Evolutionary conservation across 2,888 invertebrate genomes (phyloP).

Genomic region (Drosophila buzzatii): DNA sequence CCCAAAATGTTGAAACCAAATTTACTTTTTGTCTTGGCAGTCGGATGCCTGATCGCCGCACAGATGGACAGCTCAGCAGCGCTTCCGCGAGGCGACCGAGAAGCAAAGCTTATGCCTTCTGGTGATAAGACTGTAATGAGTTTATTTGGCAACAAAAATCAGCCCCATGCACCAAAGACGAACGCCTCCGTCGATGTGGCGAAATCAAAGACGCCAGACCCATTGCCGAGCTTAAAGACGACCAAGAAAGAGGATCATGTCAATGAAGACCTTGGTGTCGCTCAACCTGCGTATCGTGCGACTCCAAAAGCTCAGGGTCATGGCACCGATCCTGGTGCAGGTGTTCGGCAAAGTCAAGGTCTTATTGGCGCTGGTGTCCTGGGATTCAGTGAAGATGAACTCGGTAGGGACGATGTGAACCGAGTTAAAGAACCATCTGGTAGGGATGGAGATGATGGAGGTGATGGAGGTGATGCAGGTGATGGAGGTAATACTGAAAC

Average conservation of each 20-base stretch:
- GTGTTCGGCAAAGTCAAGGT: background rate
- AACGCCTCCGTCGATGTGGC: background rate
- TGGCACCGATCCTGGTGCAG: background rate
- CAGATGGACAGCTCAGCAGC: background rate
- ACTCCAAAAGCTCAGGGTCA: background rate
- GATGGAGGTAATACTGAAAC: no score
- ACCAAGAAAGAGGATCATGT: no score
- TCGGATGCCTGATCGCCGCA: slow-evolving; percentile 2
- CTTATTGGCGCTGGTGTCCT: background rate
- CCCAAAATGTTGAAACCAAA: slow-evolving; percentile 28
- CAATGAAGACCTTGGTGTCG: no score
- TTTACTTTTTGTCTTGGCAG: slow-evolving; percentile 14
- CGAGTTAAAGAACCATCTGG: no score
- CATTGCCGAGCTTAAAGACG: background rate
- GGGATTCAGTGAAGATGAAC: background rate
- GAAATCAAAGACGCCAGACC: background rate
- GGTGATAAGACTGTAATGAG: background rate
- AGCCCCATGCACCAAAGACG: background rate
- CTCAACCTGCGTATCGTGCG: no score
- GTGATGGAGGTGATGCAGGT: no score
- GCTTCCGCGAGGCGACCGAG: background rate
- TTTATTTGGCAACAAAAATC: background rate
- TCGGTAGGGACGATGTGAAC: no score
- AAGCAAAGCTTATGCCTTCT: no score
- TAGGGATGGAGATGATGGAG: no score